Base-by-base conservation (phyloP, 2,113 vertebrate genomes). In the Carollia perspicillata region DNA sequence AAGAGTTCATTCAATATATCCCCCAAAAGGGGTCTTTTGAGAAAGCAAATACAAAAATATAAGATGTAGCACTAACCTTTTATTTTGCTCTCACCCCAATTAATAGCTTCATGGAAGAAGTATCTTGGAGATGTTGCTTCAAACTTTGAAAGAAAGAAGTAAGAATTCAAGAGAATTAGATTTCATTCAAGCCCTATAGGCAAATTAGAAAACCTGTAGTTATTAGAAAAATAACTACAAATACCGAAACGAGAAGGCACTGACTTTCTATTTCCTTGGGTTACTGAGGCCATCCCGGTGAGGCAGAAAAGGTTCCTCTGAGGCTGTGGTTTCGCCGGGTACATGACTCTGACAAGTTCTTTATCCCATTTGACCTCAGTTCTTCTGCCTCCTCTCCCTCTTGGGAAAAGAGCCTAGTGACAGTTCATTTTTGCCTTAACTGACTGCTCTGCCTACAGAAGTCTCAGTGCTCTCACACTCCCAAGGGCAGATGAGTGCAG, bases 71-170 rank as follows among this genome's bases (percentile, higher is more conserved):
- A 98, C 98, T 97, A 51, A 99, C 99, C 98, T 99, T 97, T 95
- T 90, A 97, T 92, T 0, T 86, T 97, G 84, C 97, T 97, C 5
- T 97, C 95, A 84, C 94, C 97, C 90, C 96, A 22, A 1, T 93
- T 96, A 97, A 98, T 94, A 84, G 95, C 16, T 58, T 97, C 97
- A 47, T 97, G 98, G 95, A 97, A 97, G 42, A 95, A 97, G 2
- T 83, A 96, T 78, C 5, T 60, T 65, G 97, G 53, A 96, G 98
- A 98, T 87, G 95, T 92, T 95, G 96, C 81, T 96, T 94, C 97
- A 97, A 93, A 69, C 99, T 99, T 97, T 88, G 63, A 97, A 89
- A 98, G n/a, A 97, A 68, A 98, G 60, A 97, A 97, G 98, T 0
- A 16, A 79, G 65, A 97, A 96, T 96, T 80, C 28, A 97, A 96